Base-by-base conservation (phyloP, 1,140 invertebrate genomes). In the Nymphalis io region DNA sequence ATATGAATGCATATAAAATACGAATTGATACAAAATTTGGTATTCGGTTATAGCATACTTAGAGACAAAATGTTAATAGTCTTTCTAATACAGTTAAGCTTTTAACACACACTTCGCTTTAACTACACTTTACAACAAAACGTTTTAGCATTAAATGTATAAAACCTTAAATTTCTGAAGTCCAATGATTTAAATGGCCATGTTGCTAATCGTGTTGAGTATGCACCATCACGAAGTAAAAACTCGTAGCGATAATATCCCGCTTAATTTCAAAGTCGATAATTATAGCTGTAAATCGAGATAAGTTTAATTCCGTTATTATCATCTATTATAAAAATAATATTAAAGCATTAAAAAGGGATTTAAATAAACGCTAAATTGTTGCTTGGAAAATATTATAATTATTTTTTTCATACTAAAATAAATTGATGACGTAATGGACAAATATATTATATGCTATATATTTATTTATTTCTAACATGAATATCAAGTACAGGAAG, bases 171-270 rank as follows among this genome's bases (percentile, higher is more conserved):
- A 84, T 84, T 82, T 81, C 77, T 74, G 74, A 75, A 79, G 76
- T 59, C 68, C 75, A 79, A 79, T 74, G 74, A 80, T 73, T 83
- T 78, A 81, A 78, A 76, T 70, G 73, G 79, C 78, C 79, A 83
- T 82, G 80, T 81, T 81, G 84, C 80, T 85, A 88, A 88, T 88
- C 82, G 84, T 68, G 72, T 67, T 69, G 60, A 76, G 78, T 84
- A 86, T 88, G 85, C 85, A 75, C 67, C 79, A 85, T 79, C 85
- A 88, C 84, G 85, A 53, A 83, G 76, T 68, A 60, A 62, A 66
- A 73, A 74, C 67, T 75, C 55, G 66, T 65, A 71, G 76, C 74
- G 73, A 64, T 87, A 85, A 82, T 69, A 80, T 77, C 61, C 51
- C 77, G 82, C 80, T 75, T 72, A 27, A 40, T 72, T 62, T 59